phyloP scores from a whole-genome alignment of 2,113 vertebrate genomes.

The Willisornis vidua region DNA sequence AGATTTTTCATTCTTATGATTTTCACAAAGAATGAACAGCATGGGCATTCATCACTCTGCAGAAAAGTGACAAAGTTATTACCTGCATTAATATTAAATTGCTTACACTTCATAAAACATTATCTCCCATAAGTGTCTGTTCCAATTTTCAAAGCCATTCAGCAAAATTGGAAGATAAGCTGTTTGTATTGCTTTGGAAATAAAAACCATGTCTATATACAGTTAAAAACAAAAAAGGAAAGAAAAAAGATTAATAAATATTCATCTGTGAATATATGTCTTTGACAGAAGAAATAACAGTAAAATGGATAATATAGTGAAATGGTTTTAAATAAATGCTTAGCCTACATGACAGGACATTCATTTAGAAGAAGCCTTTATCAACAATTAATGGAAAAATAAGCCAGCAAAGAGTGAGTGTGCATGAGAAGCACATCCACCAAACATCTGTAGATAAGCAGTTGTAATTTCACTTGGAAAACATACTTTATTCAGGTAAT shows the following conservation, averaged over 20 bases:
- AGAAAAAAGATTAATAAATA: not conserved
- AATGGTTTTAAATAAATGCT: not conserved
- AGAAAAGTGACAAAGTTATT: not conserved
- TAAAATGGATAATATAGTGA: not conserved
- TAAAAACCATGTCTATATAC: not conserved
- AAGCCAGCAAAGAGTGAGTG: not conserved
- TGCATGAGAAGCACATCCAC: not conserved
- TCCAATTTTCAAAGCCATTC: not conserved
- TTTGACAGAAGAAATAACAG: not conserved
- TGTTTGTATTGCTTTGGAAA: not conserved
- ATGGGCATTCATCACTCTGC: constrained; percentile 50
- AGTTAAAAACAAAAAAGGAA: not conserved
- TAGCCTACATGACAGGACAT: not conserved
- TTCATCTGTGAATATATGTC: accelerated
- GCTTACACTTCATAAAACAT: not conserved
- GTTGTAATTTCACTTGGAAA: not conserved
- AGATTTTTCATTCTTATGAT: constrained; percentile 60
- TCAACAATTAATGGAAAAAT: not conserved
- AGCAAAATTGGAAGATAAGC: not conserved
- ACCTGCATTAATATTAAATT: not conserved
- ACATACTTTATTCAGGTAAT: not conserved
- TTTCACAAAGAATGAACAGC: constrained; percentile 43
- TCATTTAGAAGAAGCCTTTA: not conserved
- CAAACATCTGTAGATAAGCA: not conserved
- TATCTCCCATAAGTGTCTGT: accelerated